These are phyloP conservation scores for Lycocerus yunnanus DNA, from an alignment of 2,888 invertebrate species.

Conservation along the genomic window DNA sequence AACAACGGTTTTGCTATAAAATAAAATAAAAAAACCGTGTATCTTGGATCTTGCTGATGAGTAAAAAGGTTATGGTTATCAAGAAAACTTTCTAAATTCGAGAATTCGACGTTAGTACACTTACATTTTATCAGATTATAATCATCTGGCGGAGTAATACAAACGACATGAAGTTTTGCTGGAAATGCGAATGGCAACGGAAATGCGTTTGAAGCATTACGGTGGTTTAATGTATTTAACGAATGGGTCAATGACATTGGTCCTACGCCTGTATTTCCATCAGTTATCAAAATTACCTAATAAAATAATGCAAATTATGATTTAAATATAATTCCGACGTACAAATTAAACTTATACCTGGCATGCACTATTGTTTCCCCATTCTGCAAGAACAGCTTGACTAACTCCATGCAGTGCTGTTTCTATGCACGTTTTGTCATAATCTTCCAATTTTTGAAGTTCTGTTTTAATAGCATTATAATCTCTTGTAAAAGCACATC, in stretches of 20 bases:
- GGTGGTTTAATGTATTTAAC: constrained; percentile 56
- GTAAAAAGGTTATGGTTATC: no score
- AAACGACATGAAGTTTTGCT: constrained; percentile 78
- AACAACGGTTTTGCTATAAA: constrained; percentile 69
- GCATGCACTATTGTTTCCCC: constrained; percentile 86
- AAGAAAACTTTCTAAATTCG: background rate
- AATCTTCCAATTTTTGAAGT: constrained; percentile 77
- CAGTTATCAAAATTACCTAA: constrained; percentile 73
- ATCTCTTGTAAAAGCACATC: constrained; percentile 87
- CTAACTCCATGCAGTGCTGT: constrained; percentile 79
- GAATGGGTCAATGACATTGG: constrained; percentile 66
- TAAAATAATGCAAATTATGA: constrained; percentile 34
- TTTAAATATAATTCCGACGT: background rate
- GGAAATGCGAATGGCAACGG: constrained; percentile 82
- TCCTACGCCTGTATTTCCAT: constrained; percentile 74
- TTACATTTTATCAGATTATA: constrained; percentile 57
- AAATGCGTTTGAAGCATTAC: constrained; percentile 58
- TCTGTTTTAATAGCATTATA: constrained; percentile 79
- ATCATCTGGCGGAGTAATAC: constrained; percentile 70
- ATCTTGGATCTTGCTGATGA: background rate
- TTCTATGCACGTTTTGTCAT: constrained; percentile 86
- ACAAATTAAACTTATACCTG: constrained; percentile 65
- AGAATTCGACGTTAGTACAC: constrained; percentile 14
- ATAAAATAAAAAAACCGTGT: background rate
- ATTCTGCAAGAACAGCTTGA: constrained; percentile 80